Evolutionary conservation across 2,888 invertebrate species (phyloP).

Genomic region (Altica lythri): DNA sequence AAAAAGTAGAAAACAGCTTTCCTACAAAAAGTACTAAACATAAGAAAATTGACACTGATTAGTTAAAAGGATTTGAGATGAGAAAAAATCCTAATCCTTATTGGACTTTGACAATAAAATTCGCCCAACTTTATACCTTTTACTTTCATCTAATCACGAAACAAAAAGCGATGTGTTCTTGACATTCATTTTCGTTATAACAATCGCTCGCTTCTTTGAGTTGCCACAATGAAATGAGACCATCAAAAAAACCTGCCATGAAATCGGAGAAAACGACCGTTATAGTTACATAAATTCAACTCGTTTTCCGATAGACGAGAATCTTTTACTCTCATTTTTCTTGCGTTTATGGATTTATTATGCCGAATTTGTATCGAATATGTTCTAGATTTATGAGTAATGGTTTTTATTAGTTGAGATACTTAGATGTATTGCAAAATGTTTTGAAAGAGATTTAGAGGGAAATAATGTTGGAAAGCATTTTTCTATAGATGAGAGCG

Average conservation of each 20-base stretch:
- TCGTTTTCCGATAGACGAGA: conserved; percentile 22
- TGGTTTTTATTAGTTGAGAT: not conserved
- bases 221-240: conserved; percentile 1
- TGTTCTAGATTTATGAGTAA: conserved; percentile 4
- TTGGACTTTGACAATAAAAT: too few species aligned
- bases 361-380: conserved; percentile 4
- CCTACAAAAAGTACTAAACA: too few species aligned
- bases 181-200: conserved; percentile 9
- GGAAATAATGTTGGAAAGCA: too few species aligned
- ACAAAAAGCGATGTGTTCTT: conserved; percentile 7
- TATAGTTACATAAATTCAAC: conserved; percentile 28
- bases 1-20: too few species aligned
- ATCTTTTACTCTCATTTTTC: conserved; percentile 16
- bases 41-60: too few species aligned
- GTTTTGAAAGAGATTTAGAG: too few species aligned
- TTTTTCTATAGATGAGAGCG: too few species aligned
- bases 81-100: too few species aligned
- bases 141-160: too few species aligned
- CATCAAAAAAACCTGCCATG: conserved; percentile 22
- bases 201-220: conserved; percentile 4
- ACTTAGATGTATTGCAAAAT: too few species aligned
- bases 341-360: conserved; percentile 13
- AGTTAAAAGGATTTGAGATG: too few species aligned
- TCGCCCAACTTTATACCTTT: too few species aligned
- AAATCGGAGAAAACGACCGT: conserved; percentile 23